phyloP scores from a whole-genome alignment of 2,797 vertebrate species.

The Zonotrichia albicollis region DNA sequence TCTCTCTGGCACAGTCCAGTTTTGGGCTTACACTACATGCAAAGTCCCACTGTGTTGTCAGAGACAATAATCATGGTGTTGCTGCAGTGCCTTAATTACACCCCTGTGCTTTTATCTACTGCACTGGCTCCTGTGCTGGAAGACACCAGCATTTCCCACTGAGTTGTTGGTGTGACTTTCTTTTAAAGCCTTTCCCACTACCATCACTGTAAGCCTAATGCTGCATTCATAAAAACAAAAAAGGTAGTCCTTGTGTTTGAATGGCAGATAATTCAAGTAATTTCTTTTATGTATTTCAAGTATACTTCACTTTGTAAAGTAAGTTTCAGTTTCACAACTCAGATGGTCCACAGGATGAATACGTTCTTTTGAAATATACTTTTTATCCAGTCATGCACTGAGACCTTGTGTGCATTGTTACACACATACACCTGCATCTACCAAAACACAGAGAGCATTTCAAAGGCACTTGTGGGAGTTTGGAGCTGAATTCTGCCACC shows the following conservation, averaged over 20 bases:
- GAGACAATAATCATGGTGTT: background rate
- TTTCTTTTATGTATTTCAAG: background rate
- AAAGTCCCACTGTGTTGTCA: background rate
- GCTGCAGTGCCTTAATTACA: background rate
- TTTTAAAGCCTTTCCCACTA: background rate
- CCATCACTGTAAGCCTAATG: background rate
- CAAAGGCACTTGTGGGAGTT: background rate
- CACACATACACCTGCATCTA: background rate
- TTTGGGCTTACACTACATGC: background rate
- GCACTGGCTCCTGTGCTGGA: background rate
- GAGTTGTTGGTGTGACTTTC: background rate
- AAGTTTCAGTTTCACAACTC: constrained; percentile 1
- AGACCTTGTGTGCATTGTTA: fast-evolving
- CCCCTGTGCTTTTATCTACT: background rate
- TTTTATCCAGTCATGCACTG: background rate
- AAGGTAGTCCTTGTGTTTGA: background rate
- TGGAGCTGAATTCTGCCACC: background rate
- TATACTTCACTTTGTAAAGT: background rate
- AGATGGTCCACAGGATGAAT: background rate
- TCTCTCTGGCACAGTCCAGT: background rate
- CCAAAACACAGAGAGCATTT: background rate
- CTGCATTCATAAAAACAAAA: background rate
- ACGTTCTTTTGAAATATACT: background rate
- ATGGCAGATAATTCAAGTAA: background rate
- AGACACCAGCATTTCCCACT: background rate